Evolutionary conservation across 2,113 vertebrate genomes (phyloP), one percentile per base, ranked within the genome.

Genomic region (Puntigrus tetrazona): DNA sequence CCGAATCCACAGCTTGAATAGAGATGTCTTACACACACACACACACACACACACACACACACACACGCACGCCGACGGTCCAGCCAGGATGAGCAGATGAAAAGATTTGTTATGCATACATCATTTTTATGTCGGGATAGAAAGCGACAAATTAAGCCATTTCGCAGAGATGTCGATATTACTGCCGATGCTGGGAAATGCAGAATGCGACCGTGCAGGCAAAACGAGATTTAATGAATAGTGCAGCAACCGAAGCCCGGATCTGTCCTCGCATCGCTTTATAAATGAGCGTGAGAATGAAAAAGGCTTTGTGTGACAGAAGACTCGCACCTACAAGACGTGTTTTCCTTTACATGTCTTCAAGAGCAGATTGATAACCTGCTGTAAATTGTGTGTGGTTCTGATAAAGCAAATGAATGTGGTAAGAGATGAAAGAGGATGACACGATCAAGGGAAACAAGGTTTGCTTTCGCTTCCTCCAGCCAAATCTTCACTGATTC

Each of bases 191-290:
- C 31, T 57, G 75, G 73, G 43, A 45, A 63, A 86, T 86, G 81
- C 89, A 76, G 82, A 92, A 90, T 86, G 90, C 88, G 83, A 57
- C 87, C 89, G 91, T 89, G 84, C 88, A 5, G 90, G 91, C 88
- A n/a, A 90, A 88, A 86, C 67, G 59, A 84, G 29, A 84, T 77
- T 86, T 91, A 92, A 93, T 93, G 91, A 93, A 92, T 91, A 90
- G 89, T 87, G 89, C 88, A 86, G 92, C 88, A 92, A 91, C 83
- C 88, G 87, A 91, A 92, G 84, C 85, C 78, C 34, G 38, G 78
- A 55, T 31, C 29, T 61, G 36, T 34, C 27, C 22, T 25, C 1
- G 61, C 6, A 31, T 69, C 20, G 9, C 43, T 50, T 75, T 75
- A 75, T 50, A 75, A 75, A 75, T 50, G 43, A 75, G 43, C 45